Percentiles rank a stretch among this genome's conserved stretches.
Evolutionary conservation across 2,888 invertebrate species (phyloP).

Genomic region (Choreutis nemorana): DNA sequence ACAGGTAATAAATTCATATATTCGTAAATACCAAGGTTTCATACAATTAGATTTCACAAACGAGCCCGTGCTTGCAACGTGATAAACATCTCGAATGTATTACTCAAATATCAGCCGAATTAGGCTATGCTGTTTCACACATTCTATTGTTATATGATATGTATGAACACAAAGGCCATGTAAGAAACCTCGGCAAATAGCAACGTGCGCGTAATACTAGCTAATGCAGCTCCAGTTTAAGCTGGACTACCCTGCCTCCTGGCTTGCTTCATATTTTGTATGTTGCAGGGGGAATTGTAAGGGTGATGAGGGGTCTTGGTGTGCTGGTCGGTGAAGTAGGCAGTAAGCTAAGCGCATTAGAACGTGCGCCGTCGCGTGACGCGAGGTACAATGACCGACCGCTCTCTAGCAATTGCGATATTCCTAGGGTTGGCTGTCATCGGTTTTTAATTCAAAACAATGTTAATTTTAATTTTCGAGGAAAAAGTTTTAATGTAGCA

Average conservation of each 20-base stretch:
- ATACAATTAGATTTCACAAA: too few relatives aligned
- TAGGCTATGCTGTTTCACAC: background rate
- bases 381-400: constrained; percentile 53
- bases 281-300: constrained; percentile 8
- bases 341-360: constrained; percentile 60
- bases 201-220: constrained; percentile 40
- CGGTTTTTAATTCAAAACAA: too few relatives aligned
- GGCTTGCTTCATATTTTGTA: background rate
- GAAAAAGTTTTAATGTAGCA: too few relatives aligned
- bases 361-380: constrained; percentile 55
- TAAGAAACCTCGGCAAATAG: constrained; percentile 45
- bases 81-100: too few relatives aligned
- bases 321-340: constrained; percentile 34
- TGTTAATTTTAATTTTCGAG: too few relatives aligned
- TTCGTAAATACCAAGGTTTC: too few relatives aligned
- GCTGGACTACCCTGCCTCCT: constrained; percentile 18
- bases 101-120: too few relatives aligned
- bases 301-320: constrained; percentile 19
- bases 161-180: constrained; percentile 1
- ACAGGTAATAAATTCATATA: too few relatives aligned
- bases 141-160: background rate
- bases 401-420: constrained; percentile 48
- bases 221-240: constrained; percentile 27
- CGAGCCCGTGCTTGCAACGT: too few relatives aligned
- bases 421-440: constrained; percentile 45